phyloP scores from a whole-genome alignment of 2,113 vertebrate species.

The Dicentrarchus labrax region DNA sequence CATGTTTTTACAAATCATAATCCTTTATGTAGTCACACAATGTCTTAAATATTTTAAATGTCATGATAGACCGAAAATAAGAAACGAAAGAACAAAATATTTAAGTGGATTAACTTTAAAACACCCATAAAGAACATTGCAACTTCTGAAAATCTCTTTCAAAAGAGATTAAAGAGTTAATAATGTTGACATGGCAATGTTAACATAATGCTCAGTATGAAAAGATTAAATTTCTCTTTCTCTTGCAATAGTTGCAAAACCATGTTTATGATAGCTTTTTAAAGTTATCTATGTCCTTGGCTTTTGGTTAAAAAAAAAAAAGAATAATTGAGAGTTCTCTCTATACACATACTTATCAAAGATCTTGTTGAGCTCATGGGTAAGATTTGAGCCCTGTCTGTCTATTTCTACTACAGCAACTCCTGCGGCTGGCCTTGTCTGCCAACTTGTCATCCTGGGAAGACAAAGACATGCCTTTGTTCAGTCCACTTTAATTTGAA shows the following conservation, averaged over 20 bases:
- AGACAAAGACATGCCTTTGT: constrained; percentile 76
- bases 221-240: constrained; percentile 11
- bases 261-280: neutral
- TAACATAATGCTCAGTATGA: neutral
- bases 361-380: constrained; percentile 43
- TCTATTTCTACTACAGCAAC: constrained; percentile 46
- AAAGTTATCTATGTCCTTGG: constrained; percentile 23
- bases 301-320: constrained; percentile 25
- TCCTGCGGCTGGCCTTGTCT: constrained; percentile 61
- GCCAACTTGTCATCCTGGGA: constrained; percentile 65
- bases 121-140: neutral
- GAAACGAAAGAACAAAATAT: too few relatives aligned
- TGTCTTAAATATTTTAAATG: neutral
- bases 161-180: neutral
- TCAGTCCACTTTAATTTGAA: constrained; percentile 68
- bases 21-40: neutral
- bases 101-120: neutral
- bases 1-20: neutral
- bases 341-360: constrained; percentile 35
- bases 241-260: neutral
- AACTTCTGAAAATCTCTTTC: neutral
- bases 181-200: neutral
- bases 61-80: neutral
- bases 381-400: constrained; percentile 54
- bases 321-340: constrained; percentile 36